Percentiles rank a stretch among this genome's conserved stretches.
These are phyloP conservation scores for Oligia latruncula DNA, from an alignment of 2,888 invertebrate species.

Conservation along the genomic window DNA sequence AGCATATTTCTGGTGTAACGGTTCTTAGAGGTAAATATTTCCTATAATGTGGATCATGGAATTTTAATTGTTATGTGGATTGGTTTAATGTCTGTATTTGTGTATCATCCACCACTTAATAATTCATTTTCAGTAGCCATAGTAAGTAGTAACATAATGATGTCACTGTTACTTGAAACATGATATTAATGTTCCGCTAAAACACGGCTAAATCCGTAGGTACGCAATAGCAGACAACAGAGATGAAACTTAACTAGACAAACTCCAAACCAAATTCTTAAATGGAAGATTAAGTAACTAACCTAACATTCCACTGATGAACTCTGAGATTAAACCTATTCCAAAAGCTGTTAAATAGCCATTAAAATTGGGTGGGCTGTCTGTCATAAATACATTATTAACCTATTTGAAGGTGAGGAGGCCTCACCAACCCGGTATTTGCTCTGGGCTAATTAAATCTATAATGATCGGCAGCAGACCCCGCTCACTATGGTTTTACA, in stretches of 20 bases:
- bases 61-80: neutral
- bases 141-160: neutral
- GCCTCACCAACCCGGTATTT: constrained; percentile 58
- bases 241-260: neutral
- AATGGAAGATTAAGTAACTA: constrained; percentile 29
- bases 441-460: constrained; percentile 75
- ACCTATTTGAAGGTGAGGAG: constrained; percentile 59
- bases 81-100: neutral
- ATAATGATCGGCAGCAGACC: constrained; percentile 75
- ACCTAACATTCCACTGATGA: constrained; percentile 40
- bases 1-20: neutral
- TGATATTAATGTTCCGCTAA: neutral
- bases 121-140: neutral
- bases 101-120: neutral
- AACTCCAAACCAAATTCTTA: constrained; percentile 6
- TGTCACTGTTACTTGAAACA: neutral
- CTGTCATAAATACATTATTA: constrained; percentile 65
- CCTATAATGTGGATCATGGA: neutral
- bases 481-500: constrained; percentile 71
- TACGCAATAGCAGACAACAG: neutral
- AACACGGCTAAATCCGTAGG: neutral
- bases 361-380: constrained; percentile 64
- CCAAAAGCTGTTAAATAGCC: constrained; percentile 51
- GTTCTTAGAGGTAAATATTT: neutral
- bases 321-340: constrained; percentile 48